Base-by-base conservation (phyloP, 2,797 vertebrate species). In the Sparus aurata region DNA sequence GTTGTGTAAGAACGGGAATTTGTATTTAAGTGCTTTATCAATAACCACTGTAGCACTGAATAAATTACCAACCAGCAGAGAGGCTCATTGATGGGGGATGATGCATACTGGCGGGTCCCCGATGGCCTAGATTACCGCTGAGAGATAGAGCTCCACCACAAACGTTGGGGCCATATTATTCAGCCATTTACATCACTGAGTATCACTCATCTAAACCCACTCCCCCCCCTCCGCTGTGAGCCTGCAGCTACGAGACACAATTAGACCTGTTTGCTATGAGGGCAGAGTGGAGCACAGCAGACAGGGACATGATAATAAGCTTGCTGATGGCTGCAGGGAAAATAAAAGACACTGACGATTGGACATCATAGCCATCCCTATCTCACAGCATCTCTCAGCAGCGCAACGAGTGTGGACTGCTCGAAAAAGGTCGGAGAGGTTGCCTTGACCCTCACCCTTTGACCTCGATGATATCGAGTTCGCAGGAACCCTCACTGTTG, bases 1-100 rank as follows among this genome's bases (percentile, higher is more conserved):
- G 90, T 77, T 30, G 74, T 84, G 75, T 83, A 81, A 58, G 74
- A 49, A 59, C 38, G 80, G 84, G 78, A 85, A 92, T 93, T 94
- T 93, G 93, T 80, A 91, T 92, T 95, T 95, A 96, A 96, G 94
- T 92, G 94, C 89, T 96, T 97, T 96, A 97, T 96, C 96, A 96
- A 96, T 95, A 96, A 95, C 93, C 81, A 84, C 94, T 83, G 93
- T 84, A 91, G 92, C 94, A 63, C 86, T 92, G 94, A 95, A 96
- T 96, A 96, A 95, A 96, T 97, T 95, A 96, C 95, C 89, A 79
- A 92, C 95, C 93, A 90, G 89, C 84, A 61, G 92, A 94, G 86
- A 90, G 91, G 60, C 92, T 95, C 93, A 92, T 94, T 94, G 90
- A 88, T 79, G 88, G 91, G 67, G 89, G 89, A 90, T 92, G 89